Evolutionary conservation across 2,888 invertebrate genomes (phyloP), one percentile per base, ranked within the genome.

Genomic region (Terebella lapidaria): DNA sequence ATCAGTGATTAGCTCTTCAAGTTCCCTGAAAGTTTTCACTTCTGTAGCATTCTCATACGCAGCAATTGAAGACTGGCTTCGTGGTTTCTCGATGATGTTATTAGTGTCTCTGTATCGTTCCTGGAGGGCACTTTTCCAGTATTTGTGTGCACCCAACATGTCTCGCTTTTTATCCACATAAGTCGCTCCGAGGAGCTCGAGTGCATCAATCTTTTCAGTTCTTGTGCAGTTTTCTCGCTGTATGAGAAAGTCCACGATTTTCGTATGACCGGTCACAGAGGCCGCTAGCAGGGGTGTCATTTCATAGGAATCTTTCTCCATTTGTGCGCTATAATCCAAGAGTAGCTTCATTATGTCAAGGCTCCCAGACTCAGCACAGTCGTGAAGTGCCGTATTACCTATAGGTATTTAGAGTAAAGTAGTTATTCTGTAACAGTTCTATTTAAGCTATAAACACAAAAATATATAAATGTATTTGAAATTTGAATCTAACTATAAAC

Each of bases 151-250:
- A 61, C 75, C 75, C 24, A 92, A 87, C 89, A 94, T 92, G 80
- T 96, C 94, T 70, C 94, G 85, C 78, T 92, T 89, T 79, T 94
- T 94, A 81, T 96, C 96, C n/a, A 96, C 94, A 81, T 89, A 94
- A 0, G 95, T 95, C 1, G 95, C 93, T 2, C 95, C 95, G 49
- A 95, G 83, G 52, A 95, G 83, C 80, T 95, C 94, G 63, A 95
- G 80, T 18, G 94, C 94, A 78, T 93, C 92, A 65, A 95, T 91
- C 69, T 89, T 86, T 53, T 83, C 81, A 72, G 88, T 55, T 35
- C 66, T 67, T 5, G 87, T 86, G 45, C 92, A 91, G 65, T 85
- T 85, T 2, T 64, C 57, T 29, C 72, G 62, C 15, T 62, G 58
- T 69, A 93, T 91, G 66, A 95, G 86, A 82, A 91, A 93, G 81